Evolutionary conservation across 1,140 invertebrate species (phyloP).

Genomic region (Bombyx mandarina): DNA sequence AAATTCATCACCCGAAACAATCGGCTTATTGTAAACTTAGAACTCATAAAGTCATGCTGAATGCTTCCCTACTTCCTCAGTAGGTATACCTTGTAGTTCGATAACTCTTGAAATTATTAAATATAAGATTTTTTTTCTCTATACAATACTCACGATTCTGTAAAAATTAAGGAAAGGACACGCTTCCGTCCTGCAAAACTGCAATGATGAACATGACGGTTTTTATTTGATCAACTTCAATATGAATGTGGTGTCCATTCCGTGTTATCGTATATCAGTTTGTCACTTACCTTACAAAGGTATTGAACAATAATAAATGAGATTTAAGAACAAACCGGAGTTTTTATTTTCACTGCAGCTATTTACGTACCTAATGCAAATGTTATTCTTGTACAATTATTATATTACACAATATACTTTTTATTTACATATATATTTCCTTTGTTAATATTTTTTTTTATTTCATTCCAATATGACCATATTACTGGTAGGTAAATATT

Average conservation of each 20-base stretch:
- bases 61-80: constrained; percentile 52
- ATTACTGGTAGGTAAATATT: too few relatives aligned
- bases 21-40: constrained; percentile 22
- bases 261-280: constrained; percentile 45
- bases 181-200: constrained; percentile 50
- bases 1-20: not conserved
- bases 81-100: constrained; percentile 44
- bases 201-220: constrained; percentile 33
- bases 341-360: constrained; percentile 1
- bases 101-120: constrained; percentile 59
- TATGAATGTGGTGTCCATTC: constrained; percentile 42
- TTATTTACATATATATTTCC: too few relatives aligned
- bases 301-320: constrained; percentile 54
- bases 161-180: constrained; percentile 49
- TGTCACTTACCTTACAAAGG: constrained; percentile 57
- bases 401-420: too few relatives aligned
- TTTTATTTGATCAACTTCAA: constrained; percentile 19
- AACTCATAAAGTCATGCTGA: constrained; percentile 56
- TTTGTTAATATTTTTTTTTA: too few relatives aligned
- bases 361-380: too few relatives aligned
- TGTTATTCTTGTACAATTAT: too few relatives aligned
- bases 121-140: constrained; percentile 53
- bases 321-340: constrained; percentile 3
- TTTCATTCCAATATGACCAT: too few relatives aligned
- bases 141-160: constrained; percentile 40